Conservation (phyloP, 2,888 invertebrate genomes). For the Nemoura dubitans region DNA sequence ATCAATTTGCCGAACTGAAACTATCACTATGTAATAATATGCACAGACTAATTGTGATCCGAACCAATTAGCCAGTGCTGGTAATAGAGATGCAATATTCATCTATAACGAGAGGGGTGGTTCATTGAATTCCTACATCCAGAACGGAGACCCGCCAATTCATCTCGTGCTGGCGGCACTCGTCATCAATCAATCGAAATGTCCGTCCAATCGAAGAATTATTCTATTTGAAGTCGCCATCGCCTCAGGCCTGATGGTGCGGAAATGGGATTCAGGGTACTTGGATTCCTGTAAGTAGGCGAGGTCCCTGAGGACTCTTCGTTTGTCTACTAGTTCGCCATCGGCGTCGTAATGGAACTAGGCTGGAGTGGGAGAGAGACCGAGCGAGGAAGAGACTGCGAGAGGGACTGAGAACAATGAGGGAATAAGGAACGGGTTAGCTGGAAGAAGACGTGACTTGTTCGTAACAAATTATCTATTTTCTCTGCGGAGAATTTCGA, state of each 20-base stretch:
- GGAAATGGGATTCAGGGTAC: conserved; percentile 2
- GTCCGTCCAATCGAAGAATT: conserved; percentile 25
- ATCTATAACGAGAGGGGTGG: not conserved
- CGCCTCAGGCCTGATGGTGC: conserved; percentile 17
- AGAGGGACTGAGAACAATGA: not conserved
- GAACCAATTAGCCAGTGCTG: not conserved
- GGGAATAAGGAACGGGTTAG: not conserved
- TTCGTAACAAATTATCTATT: not conserved
- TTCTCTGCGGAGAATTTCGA: not conserved
- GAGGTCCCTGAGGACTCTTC: conserved; percentile 24
- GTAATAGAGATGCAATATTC: conserved; percentile 13
- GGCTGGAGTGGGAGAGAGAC: not conserved
- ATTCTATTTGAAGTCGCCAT: conserved; percentile 22
- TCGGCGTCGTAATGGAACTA: conserved; percentile 9
- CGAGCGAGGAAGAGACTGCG: not conserved
- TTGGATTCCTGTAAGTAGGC: conserved; percentile 21
- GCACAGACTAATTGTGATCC: not conserved
- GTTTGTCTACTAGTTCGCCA: not conserved
- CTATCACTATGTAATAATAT: too few relatives aligned
- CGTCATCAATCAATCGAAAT: conserved; percentile 7
- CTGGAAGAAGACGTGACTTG: not conserved
- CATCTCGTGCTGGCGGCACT: not conserved
- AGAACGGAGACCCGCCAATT: not conserved
- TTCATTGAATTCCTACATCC: not conserved
- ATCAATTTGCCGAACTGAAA: too few relatives aligned